Percentiles rank a stretch among this genome's conserved stretches.
phyloP scores from a whole-genome alignment of 2,888 invertebrate species.

The Rosalia funebris region DNA sequence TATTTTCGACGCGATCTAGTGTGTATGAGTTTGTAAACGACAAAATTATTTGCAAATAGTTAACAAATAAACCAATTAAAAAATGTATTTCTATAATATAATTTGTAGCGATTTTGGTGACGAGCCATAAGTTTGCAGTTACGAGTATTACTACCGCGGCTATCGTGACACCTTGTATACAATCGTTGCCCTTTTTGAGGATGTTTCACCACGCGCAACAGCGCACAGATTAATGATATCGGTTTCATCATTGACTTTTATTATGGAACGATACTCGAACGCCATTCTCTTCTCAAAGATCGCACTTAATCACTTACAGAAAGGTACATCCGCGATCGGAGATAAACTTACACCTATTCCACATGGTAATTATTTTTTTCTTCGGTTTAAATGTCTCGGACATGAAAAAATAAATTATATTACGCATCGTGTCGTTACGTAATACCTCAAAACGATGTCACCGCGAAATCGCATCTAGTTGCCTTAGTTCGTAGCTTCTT shows the following conservation, averaged over 20 bases:
- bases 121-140: too few species aligned
- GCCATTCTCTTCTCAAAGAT: slow-evolving; percentile 4
- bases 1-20: too few species aligned
- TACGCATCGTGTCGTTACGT: background rate
- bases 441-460: background rate
- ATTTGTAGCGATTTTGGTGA: too few species aligned
- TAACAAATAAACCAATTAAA: too few species aligned
- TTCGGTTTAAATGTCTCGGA: background rate
- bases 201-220: background rate
- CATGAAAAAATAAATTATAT: background rate
- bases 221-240: background rate
- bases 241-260: slow-evolving; percentile 4
- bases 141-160: too few species aligned
- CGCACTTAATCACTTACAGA: slow-evolving; percentile 2
- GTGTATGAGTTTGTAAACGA: too few species aligned
- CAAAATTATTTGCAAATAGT: too few species aligned
- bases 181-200: background rate
- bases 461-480: too few species aligned
- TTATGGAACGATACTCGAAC: background rate
- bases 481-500: too few species aligned
- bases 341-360: slow-evolving; percentile 5
- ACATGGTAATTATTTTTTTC: background rate
- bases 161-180: too few species aligned
- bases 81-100: too few species aligned
- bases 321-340: slow-evolving; percentile 11